Evolutionary conservation across 2,888 invertebrate genomes (phyloP).

Genomic region (Eupithecia vulgata): DNA sequence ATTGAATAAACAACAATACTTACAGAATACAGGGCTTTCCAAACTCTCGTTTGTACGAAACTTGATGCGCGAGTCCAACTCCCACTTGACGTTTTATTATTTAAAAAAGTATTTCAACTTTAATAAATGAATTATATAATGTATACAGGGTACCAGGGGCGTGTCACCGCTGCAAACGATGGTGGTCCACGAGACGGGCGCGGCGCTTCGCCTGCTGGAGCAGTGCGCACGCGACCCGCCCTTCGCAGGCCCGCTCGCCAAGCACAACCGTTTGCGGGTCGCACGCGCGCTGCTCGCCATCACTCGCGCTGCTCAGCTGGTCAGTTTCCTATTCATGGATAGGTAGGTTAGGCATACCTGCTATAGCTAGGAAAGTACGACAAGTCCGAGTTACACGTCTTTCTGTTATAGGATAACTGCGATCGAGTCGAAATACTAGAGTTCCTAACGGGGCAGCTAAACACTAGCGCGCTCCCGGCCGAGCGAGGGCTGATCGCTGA

Average conservation of each 20-base stretch:
- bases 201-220: conserved; percentile 73
- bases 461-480: conserved; percentile 66
- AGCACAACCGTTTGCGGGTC: conserved; percentile 76
- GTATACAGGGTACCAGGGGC: conserved; percentile 43
- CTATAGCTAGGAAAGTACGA: neutral
- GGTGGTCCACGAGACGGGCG: conserved; percentile 70
- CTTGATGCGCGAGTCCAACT: no score
- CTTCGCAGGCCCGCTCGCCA: conserved; percentile 79
- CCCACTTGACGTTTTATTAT: no score
- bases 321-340: conserved; percentile 13
- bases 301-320: conserved; percentile 41
- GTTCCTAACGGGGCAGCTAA: conserved; percentile 71
- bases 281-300: conserved; percentile 66
- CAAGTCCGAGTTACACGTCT: neutral
- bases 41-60: no score
- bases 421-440: conserved; percentile 71
- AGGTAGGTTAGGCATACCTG: neutral
- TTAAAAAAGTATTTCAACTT: no score
- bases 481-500: conserved; percentile 65
- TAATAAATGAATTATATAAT: neutral
- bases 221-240: conserved; percentile 78
- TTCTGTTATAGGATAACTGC: conserved; percentile 61
- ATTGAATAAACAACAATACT: no score
- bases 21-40: no score
- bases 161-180: conserved; percentile 68